Conservation (phyloP, 1,140 invertebrate species). For the Teleopsis dalmanni region DNA sequence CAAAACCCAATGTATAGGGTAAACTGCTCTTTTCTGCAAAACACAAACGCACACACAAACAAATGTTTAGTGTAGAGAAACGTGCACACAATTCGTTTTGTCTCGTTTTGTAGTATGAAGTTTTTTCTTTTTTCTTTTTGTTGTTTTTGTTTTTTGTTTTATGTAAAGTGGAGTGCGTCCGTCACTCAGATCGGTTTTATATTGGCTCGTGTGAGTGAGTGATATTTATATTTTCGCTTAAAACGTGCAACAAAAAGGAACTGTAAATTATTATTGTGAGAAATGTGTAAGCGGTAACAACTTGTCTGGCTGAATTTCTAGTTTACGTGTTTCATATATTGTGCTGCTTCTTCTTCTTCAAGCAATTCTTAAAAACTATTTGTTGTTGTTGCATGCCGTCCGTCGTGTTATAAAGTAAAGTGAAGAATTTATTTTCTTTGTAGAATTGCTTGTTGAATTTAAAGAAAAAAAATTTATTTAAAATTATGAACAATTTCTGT, state of each 20-base stretch:
- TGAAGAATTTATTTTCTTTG: neutral
- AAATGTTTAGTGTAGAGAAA: too few species aligned
- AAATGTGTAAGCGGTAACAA: constrained; percentile 16
- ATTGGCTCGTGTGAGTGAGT: neutral
- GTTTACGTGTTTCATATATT: neutral
- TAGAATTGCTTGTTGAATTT: too few species aligned
- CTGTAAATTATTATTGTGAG: constrained; percentile 19
- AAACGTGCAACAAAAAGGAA: constrained; percentile 15
- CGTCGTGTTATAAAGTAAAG: neutral
- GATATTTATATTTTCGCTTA: constrained; percentile 12
- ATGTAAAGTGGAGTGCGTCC: constrained; percentile 2
- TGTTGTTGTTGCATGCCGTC: constrained; percentile 1
- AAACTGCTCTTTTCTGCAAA: too few species aligned
- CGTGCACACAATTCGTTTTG: neutral
- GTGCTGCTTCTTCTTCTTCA: neutral
- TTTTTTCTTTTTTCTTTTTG: neutral
- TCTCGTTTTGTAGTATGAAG: neutral
- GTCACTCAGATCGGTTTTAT: too few species aligned
- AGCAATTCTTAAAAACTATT: neutral
- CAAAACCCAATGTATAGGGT: too few species aligned
- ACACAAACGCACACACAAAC: too few species aligned
- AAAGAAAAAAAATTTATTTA: too few species aligned
- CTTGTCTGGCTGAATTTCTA: constrained; percentile 2
- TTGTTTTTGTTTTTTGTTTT: neutral
- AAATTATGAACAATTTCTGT: too few species aligned